phyloP scores from a whole-genome alignment of 2,888 invertebrate genomes.

The Hirtodrosophila alboralis region DNA sequence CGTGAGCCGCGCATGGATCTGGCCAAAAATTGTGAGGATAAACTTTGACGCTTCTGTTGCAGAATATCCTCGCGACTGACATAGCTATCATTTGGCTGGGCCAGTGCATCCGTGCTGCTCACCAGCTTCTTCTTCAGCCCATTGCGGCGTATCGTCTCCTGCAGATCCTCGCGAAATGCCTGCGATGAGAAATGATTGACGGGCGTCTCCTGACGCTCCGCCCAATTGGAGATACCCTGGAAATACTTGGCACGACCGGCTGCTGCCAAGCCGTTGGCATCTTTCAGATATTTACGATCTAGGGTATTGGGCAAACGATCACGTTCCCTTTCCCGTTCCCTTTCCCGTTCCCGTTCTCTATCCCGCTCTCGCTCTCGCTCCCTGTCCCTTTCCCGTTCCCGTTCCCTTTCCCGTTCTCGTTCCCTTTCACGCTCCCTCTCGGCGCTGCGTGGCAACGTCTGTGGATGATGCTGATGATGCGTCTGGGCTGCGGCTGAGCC shows the following conservation, averaged over 20 bases:
- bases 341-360: conserved; percentile 20
- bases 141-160: conserved; percentile 83
- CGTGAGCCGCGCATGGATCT: conserved; percentile 81
- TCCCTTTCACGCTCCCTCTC: conserved; percentile 56
- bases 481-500: conserved; percentile 62
- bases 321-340: conserved; percentile 75
- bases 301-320: conserved; percentile 36
- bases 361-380: conserved; percentile 63
- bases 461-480: conserved; percentile 6
- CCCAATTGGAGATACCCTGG: conserved; percentile 92
- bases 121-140: conserved; percentile 77
- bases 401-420: conserved; percentile 28
- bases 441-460: conserved; percentile 58
- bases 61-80: conserved; percentile 83
- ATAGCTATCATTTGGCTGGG: conserved; percentile 79
- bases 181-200: conserved; percentile 82
- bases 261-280: conserved; percentile 67
- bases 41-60: conserved; percentile 82
- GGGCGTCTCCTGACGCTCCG: conserved; percentile 50
- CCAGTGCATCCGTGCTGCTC: conserved; percentile 42
- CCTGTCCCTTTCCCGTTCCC: conserved; percentile 63
- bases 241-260: conserved; percentile 85
- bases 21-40: conserved; percentile 81
- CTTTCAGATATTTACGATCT: conserved; percentile 67
- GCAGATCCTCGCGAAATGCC: conserved; percentile 83